These are phyloP conservation scores for Morpho helenor DNA, from an alignment of 2,888 invertebrate genomes.

Conservation along the genomic window DNA sequence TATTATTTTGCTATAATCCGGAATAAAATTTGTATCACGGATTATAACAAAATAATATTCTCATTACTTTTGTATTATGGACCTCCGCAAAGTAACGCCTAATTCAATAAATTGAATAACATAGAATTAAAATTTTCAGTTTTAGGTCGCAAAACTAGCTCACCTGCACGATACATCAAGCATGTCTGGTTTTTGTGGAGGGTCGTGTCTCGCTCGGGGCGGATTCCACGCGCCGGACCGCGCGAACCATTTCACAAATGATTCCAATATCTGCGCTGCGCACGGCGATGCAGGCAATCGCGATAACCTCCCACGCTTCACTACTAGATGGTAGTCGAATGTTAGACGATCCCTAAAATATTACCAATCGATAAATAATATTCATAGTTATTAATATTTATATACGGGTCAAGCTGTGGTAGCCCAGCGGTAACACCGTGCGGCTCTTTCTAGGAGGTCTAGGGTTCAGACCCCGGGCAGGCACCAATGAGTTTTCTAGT, in stretches of 20 bases:
- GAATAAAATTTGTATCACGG: too few relatives aligned
- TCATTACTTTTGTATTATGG: too few relatives aligned
- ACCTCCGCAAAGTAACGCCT: too few relatives aligned
- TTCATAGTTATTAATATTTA: background rate
- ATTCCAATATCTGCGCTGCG: constrained; percentile 68
- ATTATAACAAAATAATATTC: too few relatives aligned
- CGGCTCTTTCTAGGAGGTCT: too few relatives aligned
- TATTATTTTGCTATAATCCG: too few relatives aligned
- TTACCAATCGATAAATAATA: background rate
- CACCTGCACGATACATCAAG: constrained; percentile 64
- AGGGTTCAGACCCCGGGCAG: too few relatives aligned
- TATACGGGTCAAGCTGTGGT: too few relatives aligned
- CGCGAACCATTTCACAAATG: constrained; percentile 72
- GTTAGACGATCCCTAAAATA: constrained; percentile 60
- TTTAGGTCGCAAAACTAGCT: background rate
- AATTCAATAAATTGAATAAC: too few relatives aligned
- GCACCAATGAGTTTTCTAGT: too few relatives aligned
- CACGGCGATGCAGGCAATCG: constrained; percentile 63
- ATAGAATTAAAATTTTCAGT: too few relatives aligned
- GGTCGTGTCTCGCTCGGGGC: constrained; percentile 49
- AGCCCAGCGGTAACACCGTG: too few relatives aligned
- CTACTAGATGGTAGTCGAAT: constrained; percentile 72
- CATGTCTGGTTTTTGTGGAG: constrained; percentile 56
- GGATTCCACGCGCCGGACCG: constrained; percentile 69
- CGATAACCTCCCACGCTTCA: constrained; percentile 64